Base-by-base conservation (phyloP, 2,888 invertebrate species). In the Ecliptopera silaceata region DNA sequence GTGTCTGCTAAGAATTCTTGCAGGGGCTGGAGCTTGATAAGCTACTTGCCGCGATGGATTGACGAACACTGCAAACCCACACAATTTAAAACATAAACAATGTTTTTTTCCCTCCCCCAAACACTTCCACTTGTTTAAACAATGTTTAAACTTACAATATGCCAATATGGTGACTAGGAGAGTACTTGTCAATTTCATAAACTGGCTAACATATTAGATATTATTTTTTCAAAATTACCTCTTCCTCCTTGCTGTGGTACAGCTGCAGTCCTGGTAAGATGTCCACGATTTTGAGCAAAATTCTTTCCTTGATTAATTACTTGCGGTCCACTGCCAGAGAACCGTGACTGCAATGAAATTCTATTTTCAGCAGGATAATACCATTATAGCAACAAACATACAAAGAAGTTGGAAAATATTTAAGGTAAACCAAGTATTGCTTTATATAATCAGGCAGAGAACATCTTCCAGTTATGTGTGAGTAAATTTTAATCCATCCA, bases 11-110 rank as follows among this genome's bases (percentile, higher is more conserved):
- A 56, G 59, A 34, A 60, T 68, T 66, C 69, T 70, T 59, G 55
- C 58, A 11, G 45, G 55, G 60, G 53, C 51, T 31, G 50, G 79
- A 3, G 82, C 81, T 58, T 88, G 85, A 36, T 89, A 88, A 32
- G 83, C 85, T 13, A 92, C 91, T 71, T 89, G 90, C 64, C 91
- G 80, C 38, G 91, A 83, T 43, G 77, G 65, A 70, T 92, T 91
- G 59, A 77, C 64, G 66, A 91, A 92, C 32, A 84, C 90, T 88
- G 70, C 42, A 74, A 52, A 60, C 10, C 32, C 17, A 54, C 42
- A 42, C 43, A 39, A 15, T 36, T 29, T 12, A 13, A 59, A 3
- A 3, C 3, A 8, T n/a, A n/a, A n/a, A n/a, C n/a, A n/a, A n/a
- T n/a, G n/a, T n/a, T n/a, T n/a, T n/a, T n/a, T n/a, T n/a, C n/a